Evolutionary conservation across 2,797 vertebrate genomes (phyloP).

Genomic region (Pangasius macronema): DNA sequence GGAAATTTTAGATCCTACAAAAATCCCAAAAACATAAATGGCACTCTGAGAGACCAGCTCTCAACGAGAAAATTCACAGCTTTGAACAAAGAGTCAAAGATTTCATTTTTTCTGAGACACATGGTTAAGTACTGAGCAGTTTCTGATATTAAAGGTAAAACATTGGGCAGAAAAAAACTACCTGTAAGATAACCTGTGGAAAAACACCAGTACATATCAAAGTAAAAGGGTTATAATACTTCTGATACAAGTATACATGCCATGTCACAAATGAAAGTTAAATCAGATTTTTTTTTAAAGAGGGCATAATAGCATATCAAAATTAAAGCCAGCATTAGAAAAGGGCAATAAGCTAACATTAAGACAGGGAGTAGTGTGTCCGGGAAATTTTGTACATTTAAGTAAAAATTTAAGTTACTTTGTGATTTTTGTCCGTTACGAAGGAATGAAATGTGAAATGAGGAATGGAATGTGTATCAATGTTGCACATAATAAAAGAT

Average conservation of each 20-base stretch:
- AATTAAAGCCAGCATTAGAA: constrained; percentile 22
- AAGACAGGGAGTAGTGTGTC: too few relatives aligned
- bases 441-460: too few relatives aligned
- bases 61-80: constrained; percentile 49
- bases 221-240: background rate
- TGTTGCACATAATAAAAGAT: background rate
- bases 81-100: constrained; percentile 16
- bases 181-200: background rate
- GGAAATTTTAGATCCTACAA: background rate
- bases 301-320: background rate
- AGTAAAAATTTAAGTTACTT: too few relatives aligned
- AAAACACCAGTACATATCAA: background rate
- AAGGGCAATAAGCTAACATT: constrained; percentile 22
- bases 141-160: background rate
- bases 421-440: too few relatives aligned
- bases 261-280: constrained; percentile 1
- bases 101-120: background rate
- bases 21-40: background rate
- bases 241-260: constrained; percentile 6
- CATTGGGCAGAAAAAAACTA: too few relatives aligned
- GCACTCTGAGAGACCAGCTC: constrained; percentile 72
- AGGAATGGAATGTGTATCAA: background rate
- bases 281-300: background rate
- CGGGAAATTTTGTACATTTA: too few relatives aligned
- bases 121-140: background rate